Evolutionary conservation across 2,113 vertebrate genomes (phyloP).

Genomic region (Mola mola): DNA sequence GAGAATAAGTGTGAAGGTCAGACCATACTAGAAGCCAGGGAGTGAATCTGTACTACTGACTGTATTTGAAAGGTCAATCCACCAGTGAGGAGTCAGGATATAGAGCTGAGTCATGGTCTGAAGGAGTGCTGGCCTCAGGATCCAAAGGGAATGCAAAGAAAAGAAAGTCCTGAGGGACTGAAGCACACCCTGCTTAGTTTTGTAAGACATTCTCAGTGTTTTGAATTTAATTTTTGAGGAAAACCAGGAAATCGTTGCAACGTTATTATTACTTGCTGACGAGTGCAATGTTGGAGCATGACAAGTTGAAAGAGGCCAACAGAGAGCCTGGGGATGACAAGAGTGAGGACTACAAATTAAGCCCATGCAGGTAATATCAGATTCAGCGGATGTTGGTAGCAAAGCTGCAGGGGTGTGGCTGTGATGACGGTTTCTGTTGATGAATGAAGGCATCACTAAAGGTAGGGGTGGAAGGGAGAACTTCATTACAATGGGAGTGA

Average conservation of each 20-base stretch:
- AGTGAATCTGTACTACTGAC: background rate
- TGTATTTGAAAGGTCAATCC: no score
- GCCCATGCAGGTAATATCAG: background rate
- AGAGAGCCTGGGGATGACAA: background rate
- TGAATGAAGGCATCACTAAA: background rate
- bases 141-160: background rate
- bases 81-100: no score
- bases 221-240: background rate
- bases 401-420: no score
- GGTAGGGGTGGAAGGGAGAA: background rate
- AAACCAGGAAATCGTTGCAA: background rate
- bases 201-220: constrained; percentile 2
- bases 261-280: constrained; percentile 1
- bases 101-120: background rate
- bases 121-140: background rate
- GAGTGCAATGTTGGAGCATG: background rate
- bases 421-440: background rate
- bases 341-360: background rate
- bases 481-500: background rate
- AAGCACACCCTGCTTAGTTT: background rate
- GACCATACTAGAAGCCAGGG: background rate
- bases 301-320: background rate
- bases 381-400: background rate
- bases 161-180: constrained; percentile 11
- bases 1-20: no score